Evolutionary conservation across 2,797 vertebrate species (phyloP), one percentile per base, ranked within the genome.

Genomic region (Sebastes trivittatus): DNA sequence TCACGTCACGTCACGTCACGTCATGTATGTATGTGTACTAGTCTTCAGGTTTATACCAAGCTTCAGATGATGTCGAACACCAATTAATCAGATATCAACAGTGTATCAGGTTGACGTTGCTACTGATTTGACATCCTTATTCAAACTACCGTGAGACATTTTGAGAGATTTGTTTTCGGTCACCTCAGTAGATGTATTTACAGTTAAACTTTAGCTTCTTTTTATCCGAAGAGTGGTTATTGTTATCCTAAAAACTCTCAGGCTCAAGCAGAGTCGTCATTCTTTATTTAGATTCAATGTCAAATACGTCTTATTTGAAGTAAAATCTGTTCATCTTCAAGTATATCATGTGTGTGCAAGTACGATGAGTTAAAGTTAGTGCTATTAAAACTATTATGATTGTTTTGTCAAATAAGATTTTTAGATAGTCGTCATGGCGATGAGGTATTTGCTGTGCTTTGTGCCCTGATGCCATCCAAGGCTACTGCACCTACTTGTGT

Each of bases 401-500:
- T 59, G 13, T 22, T 38, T 56, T 27, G 20, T 72, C 20, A 22
- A 60, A 22, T 27, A 16, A 34, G 49, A 29, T 70, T 58, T 42
- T 42, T 34, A 10, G 27, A 62, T 54, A 59, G 72, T 79, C 66
- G 78, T 66, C 72, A 72, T 75, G 80, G 75, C 2, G 52, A 83
- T 54, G 8, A 23, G 6, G 22, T 83, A 11, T 81, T 74, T 75
- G 42, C 0, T 80, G 22, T 70, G 42, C 22, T 78, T 68, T 63
- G 61, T 68, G 25, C 36, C 78, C 61, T 64, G 72, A 56, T 75
- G 81, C 83, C 72, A 70, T 84, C 62, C 56, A 71, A 70, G 61
- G 63, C 52, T 65, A 66, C 65, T 68, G 67, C 58, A 82, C 27
- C 63, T 60, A 55, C 75, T 30, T 78, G 59, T 81, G 32, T 88